phyloP scores from a whole-genome alignment of 2,113 vertebrate genomes.

The Ceratotherium simum region DNA sequence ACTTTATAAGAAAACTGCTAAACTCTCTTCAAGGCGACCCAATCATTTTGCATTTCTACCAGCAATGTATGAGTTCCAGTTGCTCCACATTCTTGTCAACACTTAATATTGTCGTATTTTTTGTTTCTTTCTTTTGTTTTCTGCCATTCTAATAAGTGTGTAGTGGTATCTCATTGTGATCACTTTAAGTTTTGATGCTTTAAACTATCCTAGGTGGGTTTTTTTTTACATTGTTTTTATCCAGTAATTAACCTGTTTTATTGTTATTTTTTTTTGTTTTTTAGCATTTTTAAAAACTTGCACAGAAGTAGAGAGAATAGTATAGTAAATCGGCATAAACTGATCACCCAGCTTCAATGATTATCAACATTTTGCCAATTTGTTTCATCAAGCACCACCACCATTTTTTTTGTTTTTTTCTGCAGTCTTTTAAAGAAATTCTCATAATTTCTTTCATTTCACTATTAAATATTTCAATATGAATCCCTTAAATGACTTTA shows the following conservation, averaged over 20 bases:
- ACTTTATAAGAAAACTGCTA: constrained; percentile 24
- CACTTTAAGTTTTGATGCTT: neutral
- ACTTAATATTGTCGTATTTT: neutral
- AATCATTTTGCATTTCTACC: neutral
- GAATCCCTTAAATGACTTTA: neutral
- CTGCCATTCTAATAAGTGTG: neutral
- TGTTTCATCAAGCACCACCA: neutral
- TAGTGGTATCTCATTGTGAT: neutral
- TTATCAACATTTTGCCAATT: constrained; percentile 5
- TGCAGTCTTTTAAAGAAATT: constrained; percentile 3
- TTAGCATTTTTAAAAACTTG: neutral
- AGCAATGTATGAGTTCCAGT: neutral
- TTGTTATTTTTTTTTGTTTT: neutral
- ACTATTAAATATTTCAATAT: constrained; percentile 33
- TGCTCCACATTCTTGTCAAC: neutral
- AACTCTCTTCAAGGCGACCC: constrained; percentile 23
- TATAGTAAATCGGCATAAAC: constrained; percentile 3
- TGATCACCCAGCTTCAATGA: neutral
- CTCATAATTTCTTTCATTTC: constrained; percentile 18
- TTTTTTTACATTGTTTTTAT: neutral
- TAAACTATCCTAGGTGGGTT: neutral
- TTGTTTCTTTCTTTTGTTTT: neutral
- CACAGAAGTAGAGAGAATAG: neutral
- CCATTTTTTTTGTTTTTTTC: neutral
- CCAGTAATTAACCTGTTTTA: neutral